These are phyloP conservation scores for Cotesia typhae DNA, from an alignment of 1,140 invertebrate species.

Conservation along the genomic window DNA sequence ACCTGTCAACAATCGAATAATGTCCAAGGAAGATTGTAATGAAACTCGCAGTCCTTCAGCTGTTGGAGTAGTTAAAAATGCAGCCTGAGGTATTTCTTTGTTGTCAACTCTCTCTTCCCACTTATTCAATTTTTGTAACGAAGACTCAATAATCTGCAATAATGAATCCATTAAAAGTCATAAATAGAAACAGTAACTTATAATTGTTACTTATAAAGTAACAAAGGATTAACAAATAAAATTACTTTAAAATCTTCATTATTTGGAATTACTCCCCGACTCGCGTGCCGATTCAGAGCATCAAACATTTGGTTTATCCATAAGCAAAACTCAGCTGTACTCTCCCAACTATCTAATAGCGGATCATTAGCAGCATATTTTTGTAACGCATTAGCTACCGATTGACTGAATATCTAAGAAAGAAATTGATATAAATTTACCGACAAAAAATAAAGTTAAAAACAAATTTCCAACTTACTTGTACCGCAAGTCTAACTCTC, in stretches of 20 bases:
- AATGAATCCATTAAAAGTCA: neutral
- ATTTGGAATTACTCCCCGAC: neutral
- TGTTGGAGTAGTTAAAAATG: conserved; percentile 34
- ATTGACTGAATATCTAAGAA: conserved; percentile 23
- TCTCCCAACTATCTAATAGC: too few species aligned
- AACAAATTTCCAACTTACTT: conserved; percentile 22
- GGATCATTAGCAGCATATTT: neutral
- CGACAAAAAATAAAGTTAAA: neutral
- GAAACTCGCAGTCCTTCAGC: conserved; percentile 35
- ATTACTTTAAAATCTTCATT: conserved; percentile 11
- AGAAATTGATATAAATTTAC: conserved; percentile 13
- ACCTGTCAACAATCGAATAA: neutral
- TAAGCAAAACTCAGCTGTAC: conserved; percentile 8
- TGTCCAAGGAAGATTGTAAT: conserved; percentile 34
- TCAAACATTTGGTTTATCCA: conserved; percentile 31
- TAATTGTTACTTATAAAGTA: neutral
- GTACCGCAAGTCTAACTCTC: conserved; percentile 33
- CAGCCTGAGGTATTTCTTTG: neutral
- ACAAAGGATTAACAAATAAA: neutral
- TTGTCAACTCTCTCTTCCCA: conserved; percentile 35
- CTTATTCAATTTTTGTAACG: conserved; percentile 37
- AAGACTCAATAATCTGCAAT: conserved; percentile 1
- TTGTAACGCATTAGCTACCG: conserved; percentile 9
- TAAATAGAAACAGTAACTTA: neutral
- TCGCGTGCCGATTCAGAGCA: conserved; percentile 1